Percentiles rank a stretch among this genome's conserved stretches.
These are phyloP conservation scores for Mycteria americana DNA, from an alignment of 2,797 vertebrate species.

Conservation along the genomic window DNA sequence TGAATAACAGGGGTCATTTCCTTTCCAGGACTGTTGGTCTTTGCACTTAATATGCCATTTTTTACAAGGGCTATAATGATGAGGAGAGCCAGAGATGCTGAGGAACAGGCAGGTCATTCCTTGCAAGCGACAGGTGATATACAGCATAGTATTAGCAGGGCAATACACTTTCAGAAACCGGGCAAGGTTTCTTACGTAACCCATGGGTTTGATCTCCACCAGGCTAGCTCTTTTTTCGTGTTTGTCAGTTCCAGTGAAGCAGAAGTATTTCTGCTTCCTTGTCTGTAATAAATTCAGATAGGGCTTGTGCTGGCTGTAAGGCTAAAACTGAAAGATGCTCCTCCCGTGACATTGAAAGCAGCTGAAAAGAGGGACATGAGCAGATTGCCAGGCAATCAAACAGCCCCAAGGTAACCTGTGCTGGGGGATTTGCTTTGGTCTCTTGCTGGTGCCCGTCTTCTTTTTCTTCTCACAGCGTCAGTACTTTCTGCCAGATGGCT, in stretches of 20 bases:
- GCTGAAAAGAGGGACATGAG: neutral
- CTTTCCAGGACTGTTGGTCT: neutral
- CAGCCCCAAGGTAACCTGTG: neutral
- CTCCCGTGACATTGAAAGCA: neutral
- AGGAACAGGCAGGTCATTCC: constrained; percentile 25
- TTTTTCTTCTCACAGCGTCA: neutral
- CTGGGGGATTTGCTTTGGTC: neutral
- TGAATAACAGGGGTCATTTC: neutral
- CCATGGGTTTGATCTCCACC: constrained; percentile 22
- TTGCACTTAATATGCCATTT: constrained; percentile 21
- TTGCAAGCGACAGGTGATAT: neutral
- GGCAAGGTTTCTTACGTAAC: constrained; percentile 11
- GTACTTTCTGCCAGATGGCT: constrained; percentile 58
- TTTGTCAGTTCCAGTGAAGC: constrained; percentile 38
- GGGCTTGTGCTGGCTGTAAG: neutral
- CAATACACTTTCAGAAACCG: neutral
- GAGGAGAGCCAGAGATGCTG: constrained; percentile 36
- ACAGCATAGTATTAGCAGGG: neutral
- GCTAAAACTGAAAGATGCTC: neutral
- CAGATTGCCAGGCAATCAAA: neutral
- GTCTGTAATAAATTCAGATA: neutral
- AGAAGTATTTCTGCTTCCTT: constrained; percentile 30
- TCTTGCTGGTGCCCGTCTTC: neutral
- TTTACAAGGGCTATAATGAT: constrained; percentile 18
- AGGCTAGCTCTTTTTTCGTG: constrained; percentile 2